Base-by-base conservation (phyloP, 2,797 vertebrate species). In the Amazona ochrocephala region DNA sequence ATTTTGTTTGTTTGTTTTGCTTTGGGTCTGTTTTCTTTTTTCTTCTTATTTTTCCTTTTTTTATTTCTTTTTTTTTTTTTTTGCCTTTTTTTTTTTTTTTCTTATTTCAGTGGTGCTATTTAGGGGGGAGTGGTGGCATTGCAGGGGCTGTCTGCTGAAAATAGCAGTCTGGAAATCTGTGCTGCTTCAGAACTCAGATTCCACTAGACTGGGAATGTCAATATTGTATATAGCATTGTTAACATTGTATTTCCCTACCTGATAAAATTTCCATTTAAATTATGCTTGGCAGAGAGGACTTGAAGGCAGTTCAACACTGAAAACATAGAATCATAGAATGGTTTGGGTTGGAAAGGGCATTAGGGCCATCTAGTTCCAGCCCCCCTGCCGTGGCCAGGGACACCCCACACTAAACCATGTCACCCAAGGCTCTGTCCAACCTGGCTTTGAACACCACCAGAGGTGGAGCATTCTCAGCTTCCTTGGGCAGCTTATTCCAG, bases 31-130 rank as follows among this genome's bases (percentile, higher is more conserved):
- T 17, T 7, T 7, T 7, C 2, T 11, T n/a, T 42, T 22, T 9
- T 17, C 0, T 5, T 8, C 3, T 11, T 16, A 4, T 8, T 2
- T 2, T 29, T 15, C 7, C 19, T 5, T 6, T 6, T 5, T 6
- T 12, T 29, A 0, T 10, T 10, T 3, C 11, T 11, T 18, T 21
- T 8, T 5, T 0, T 5, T 0, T 2, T n/a, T n/a, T 11, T 20
- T 18, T 11, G 0, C 5, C 0, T 2, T 3, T 13, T 7, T 11
- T 12, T 16, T 34, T 5, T 7, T 7, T 12, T 12, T 15, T 5
- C 5, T 0, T 4, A 2, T 47, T 13, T 42, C 3, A 16, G 34
- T 34, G n/a, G 56, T 58, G 56, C 7, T 7, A 34, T 58, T 56
- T 34, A 5, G 9, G 13, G 7, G 9, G 22, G 7, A 16, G n/a